These are phyloP conservation scores for Peromyscus attwateri DNA, from an alignment of 2,797 vertebrate species.

Conservation along the genomic window DNA sequence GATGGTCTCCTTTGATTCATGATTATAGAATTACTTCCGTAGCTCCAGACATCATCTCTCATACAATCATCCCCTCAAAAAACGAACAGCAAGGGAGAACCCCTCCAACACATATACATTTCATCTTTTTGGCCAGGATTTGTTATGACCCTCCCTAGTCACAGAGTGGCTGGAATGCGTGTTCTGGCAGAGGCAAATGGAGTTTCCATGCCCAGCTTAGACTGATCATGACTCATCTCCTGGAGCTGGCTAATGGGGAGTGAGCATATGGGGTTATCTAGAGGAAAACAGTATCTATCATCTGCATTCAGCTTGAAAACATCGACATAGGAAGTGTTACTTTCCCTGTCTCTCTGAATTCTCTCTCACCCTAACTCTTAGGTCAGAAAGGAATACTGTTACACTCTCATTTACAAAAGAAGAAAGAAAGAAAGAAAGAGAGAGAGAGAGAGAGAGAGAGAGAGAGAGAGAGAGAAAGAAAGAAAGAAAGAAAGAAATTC, in stretches of 20 bases:
- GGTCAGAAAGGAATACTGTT: conserved; percentile 33
- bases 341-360: neutral
- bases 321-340: neutral
- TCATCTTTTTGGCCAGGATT: neutral
- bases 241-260: neutral
- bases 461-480: neutral
- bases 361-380: neutral
- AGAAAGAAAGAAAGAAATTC: neutral
- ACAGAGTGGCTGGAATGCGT: neutral
- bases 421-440: neutral
- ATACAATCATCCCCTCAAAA: neutral
- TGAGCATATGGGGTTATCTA: neutral
- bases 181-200: neutral
- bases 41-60: neutral
- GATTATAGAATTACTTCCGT: conserved; percentile 21
- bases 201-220: conserved; percentile 13
- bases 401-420: neutral
- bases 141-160: neutral
- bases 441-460: no score
- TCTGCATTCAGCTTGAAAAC: conserved; percentile 8
- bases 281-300: neutral
- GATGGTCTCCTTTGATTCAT: neutral
- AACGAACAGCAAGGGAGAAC: conserved; percentile 6
- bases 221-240: neutral
- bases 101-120: neutral